A percentile compares a stretch with the other conserved stretches of the same genome.
Conservation (phyloP, 2,888 invertebrate genomes). For the Cataglyphis rosenhaueri region DNA sequence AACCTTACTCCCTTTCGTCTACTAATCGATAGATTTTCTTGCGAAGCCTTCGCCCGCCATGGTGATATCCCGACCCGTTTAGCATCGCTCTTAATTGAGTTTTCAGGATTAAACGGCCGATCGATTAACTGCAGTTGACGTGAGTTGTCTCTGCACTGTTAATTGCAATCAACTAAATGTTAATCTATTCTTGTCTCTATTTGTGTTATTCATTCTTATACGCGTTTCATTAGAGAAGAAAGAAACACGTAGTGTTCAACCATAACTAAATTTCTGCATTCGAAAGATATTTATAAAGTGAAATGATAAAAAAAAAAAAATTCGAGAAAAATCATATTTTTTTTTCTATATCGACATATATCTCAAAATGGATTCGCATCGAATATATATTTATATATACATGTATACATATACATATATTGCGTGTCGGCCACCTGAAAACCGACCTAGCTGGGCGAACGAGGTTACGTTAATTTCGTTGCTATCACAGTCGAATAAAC, state of each 20-base stretch:
- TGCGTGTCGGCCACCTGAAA: constrained; percentile 44
- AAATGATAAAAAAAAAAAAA: not conserved
- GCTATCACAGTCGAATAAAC: constrained; percentile 64
- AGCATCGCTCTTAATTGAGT: constrained; percentile 65
- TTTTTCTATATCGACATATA: no score
- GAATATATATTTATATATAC: not conserved
- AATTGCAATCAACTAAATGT: not conserved
- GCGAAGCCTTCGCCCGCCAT: constrained; percentile 46
- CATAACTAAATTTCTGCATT: not conserved
- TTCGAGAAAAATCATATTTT: no score
- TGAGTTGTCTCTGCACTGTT: constrained; percentile 9
- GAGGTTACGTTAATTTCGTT: constrained; percentile 69
- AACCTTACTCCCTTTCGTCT: constrained; percentile 42
- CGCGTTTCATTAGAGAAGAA: not conserved
- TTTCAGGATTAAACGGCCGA: constrained; percentile 57
- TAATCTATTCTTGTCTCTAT: not conserved
- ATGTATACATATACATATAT: not conserved
- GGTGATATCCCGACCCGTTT: constrained; percentile 35
- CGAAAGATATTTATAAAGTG: not conserved
- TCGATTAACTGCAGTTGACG: constrained; percentile 26
- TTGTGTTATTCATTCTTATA: not conserved
- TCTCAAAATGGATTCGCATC: no score
- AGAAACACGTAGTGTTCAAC: not conserved
- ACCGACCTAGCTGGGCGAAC: constrained; percentile 60
- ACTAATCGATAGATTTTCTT: constrained; percentile 57